Base-by-base conservation (phyloP, 2,797 vertebrate genomes). In the Gymnodraco acuticeps region DNA sequence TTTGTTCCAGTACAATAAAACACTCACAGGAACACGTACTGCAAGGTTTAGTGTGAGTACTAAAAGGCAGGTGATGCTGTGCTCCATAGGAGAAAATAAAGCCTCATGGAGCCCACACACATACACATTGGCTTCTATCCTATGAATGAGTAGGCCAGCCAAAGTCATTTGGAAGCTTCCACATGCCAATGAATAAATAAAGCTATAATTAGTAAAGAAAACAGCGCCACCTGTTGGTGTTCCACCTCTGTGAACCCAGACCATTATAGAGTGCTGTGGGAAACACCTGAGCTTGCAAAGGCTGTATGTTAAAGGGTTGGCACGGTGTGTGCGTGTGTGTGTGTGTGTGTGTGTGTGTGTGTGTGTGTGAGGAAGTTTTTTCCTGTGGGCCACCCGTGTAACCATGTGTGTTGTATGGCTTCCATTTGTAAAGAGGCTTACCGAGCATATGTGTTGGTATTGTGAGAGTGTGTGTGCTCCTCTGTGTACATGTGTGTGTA, bases 181-280 rank as follows among this genome's bases (percentile, higher is more conserved):
- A 83, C 86, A 84, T 91, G 92, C 94, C 94, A 94, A 83, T 84
- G 80, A 90, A 91, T 88, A 93, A 92, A 92, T 90, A 90, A 93
- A 91, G 83, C 75, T 31, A 50, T 88, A 92, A 94, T 94, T 94
- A 93, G 86, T 77, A 90, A 88, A 92, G 91, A 94, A 93, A 93
- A 94, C 92, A 93, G 93, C 88, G 87, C 91, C 93, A 93, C 94
- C 95, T 95, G 94, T 93, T 93, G 93, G 92, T 85, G 56, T 77
- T 78, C 79, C 77, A 81, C 84, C 88, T 79, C 68, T 70, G 70
- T 88, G 87, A 88, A 85, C 86, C 60, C 73, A 61, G 70, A 81
- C 83, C 77, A 87, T 89, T 92, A 88, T 79, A 46, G 17, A 23
- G 68, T 78, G 77, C 71, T 78, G 76, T 80, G 87, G 70, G 79